A percentile compares a stretch with the other conserved stretches of the same genome.
These are phyloP conservation scores for Sinocyclocheilus anshuiensis DNA, from an alignment of 2,113 vertebrate species.

Conservation along the genomic window DNA sequence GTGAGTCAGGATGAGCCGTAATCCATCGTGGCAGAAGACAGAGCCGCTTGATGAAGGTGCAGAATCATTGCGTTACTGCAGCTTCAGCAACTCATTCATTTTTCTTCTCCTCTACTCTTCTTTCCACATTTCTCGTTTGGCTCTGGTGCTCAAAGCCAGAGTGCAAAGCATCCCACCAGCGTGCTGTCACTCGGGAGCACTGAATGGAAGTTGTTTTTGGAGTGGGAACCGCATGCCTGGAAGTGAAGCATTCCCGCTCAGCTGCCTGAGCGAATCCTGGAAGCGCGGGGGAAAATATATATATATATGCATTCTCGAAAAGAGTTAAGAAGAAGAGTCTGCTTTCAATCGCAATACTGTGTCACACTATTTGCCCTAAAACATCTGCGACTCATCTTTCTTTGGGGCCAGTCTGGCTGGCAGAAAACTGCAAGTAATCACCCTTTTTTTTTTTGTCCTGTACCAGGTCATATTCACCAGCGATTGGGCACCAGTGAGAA, in stretches of 20 bases:
- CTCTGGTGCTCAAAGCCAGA: not conserved
- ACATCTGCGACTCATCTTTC: slow-evolving; percentile 27
- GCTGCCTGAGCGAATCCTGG: slow-evolving; percentile 41
- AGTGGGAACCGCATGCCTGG: slow-evolving; percentile 70
- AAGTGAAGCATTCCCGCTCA: slow-evolving; percentile 69
- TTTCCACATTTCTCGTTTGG: not conserved
- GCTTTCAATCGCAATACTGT: not conserved
- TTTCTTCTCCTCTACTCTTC: not conserved
- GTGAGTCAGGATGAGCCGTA: slow-evolving; percentile 39
- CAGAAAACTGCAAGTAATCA: not conserved
- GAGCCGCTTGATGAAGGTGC: slow-evolving; percentile 7
- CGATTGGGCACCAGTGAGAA: not conserved
- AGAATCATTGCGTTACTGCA: not conserved
- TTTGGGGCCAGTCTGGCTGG: slow-evolving; percentile 13
- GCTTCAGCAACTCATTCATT: slow-evolving; percentile 9
- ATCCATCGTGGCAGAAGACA: slow-evolving; percentile 14
- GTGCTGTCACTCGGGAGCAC: slow-evolving; percentile 40
- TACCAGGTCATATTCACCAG: not conserved
- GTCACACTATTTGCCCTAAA: not conserved
- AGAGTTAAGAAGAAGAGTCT: slow-evolving; percentile 37
- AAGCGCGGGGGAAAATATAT: slow-evolving; percentile 22
- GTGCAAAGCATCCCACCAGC: slow-evolving; percentile 42
- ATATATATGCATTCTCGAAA: slow-evolving; percentile 3
- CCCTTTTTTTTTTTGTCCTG: not conserved
- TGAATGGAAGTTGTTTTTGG: slow-evolving; percentile 72